Percentiles rank a stretch among this genome's conserved stretches.
Evolutionary conservation across 2,888 invertebrate species (phyloP).

Genomic region (Coenonympha glycerion): DNA sequence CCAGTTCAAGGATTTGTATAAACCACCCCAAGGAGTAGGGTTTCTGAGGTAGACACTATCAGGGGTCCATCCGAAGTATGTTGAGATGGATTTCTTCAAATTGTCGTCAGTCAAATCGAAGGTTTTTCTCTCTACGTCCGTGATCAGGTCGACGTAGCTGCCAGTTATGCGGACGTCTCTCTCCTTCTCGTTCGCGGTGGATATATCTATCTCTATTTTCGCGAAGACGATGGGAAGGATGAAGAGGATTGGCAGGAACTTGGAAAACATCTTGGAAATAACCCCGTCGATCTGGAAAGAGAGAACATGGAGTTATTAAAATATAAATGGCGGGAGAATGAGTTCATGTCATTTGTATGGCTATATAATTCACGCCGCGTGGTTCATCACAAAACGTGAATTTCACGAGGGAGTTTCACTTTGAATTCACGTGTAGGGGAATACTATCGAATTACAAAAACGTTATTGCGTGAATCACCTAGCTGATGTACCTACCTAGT

Average conservation of each 20-base stretch:
- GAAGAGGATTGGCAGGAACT: constrained; percentile 26
- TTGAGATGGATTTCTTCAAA: constrained; percentile 33
- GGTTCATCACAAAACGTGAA: no score
- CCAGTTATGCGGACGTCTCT: constrained; percentile 32
- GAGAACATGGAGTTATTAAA: not conserved
- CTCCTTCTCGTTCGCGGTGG: constrained; percentile 28
- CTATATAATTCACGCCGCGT: no score
- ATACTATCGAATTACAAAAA: no score
- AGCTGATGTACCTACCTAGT: no score
- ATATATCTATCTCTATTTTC: constrained; percentile 37
- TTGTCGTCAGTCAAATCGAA: constrained; percentile 38
- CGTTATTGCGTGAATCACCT: no score
- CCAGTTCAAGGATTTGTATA: constrained; percentile 41
- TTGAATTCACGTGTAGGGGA: no score
- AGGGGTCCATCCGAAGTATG: constrained; percentile 36
- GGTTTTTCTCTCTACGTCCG: constrained; percentile 34
- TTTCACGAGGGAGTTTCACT: no score
- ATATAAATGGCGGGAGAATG: no score
- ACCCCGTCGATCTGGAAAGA: not conserved
- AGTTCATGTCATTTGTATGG: no score
- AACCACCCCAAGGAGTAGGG: constrained; percentile 48
- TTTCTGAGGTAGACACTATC: constrained; percentile 36
- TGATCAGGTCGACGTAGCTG: constrained; percentile 32
- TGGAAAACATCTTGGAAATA: constrained; percentile 26
- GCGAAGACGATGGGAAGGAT: constrained; percentile 33